These are phyloP conservation scores for Cordylochernes scorpioides DNA, from an alignment of 2,888 invertebrate genomes.

Conservation along the genomic window DNA sequence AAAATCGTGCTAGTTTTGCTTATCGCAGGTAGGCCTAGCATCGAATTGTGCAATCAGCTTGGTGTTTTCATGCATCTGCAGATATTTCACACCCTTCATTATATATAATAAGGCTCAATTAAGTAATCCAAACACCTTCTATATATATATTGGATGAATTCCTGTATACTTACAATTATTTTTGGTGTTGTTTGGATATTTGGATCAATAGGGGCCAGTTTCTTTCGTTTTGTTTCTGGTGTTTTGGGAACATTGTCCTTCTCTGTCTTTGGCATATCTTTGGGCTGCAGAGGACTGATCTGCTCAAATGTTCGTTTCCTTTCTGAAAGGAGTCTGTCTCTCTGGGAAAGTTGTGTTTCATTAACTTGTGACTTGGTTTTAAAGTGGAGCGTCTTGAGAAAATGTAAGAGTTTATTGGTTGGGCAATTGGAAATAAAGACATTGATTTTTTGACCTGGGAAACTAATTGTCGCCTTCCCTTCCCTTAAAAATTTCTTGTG, in stretches of 20 bases:
- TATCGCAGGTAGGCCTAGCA: too few relatives aligned
- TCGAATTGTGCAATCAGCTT: too few relatives aligned
- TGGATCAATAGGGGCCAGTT: too few relatives aligned
- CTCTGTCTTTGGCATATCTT: conserved; percentile 29
- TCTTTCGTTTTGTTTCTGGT: conserved; percentile 24
- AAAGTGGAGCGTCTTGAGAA: conserved; percentile 48
- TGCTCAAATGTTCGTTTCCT: conserved; percentile 40
- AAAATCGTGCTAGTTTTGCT: too few relatives aligned
- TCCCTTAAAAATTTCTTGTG: conserved; percentile 44
- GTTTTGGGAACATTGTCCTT: conserved; percentile 12
- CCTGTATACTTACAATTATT: too few relatives aligned
- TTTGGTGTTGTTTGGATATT: too few relatives aligned
- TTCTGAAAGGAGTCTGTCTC: conserved; percentile 5
- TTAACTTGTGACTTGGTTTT: conserved; percentile 38
- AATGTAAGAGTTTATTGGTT: conserved; percentile 43
- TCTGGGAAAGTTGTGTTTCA: conserved; percentile 17
- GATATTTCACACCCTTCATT: too few relatives aligned
- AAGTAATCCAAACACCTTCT: too few relatives aligned
- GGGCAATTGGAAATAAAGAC: conserved; percentile 67
- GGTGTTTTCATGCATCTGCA: too few relatives aligned
- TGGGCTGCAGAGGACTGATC: conserved; percentile 55
- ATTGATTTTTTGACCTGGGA: conserved; percentile 41
- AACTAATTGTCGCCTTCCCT: conserved; percentile 67
- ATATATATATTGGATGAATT: too few relatives aligned
- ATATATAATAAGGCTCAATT: too few relatives aligned